Evolutionary conservation across 30 jellyfish, hydroid and myxozoan species (phyloP), one percentile per base, ranked within the genome.

Genomic region (Sanderia malayensis): DNA sequence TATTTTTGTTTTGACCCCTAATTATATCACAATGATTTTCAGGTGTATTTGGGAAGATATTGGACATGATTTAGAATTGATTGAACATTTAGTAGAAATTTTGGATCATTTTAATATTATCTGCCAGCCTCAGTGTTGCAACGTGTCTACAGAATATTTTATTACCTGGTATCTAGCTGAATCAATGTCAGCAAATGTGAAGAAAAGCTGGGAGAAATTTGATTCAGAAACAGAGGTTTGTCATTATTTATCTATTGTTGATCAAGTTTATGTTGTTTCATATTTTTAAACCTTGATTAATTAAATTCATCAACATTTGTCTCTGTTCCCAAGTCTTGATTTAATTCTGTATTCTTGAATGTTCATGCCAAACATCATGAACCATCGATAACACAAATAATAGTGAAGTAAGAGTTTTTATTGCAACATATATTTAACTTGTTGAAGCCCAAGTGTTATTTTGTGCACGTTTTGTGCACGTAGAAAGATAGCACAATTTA

Each of bases 81-180:
- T 72, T 0, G 22, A 61, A n/a, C 57, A 70, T 21, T 30, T 71
- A 17, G 73, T 82, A 20, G 82, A 62, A 26, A 44, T 82, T 2
- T 58, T 82, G 31, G 65, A 73, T n/a, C 71, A 82, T 44, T 82
- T 71, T 55, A 84, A 64, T 25, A 64, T 82, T 26, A 53, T 74
- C 3, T 82, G 84, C 61, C 70, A 71, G 21, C 73, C 76, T 0
- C 4, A 10, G 22, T 20, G 8, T 17, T 46, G 13, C 25, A n/a
- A 44, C 23, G 74, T 31, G 25, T 65, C 58, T 1, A 71, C 22
- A 15, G 22, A 11, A 17, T 71, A 69, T n/a, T 73, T 82, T 25
- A 74, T 82, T 22, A 73, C 94, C n/a, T 82, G 94, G 94, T 82
- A 58, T 72, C 71, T 71, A 6, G 71, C 46, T 25, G 94, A 82